phyloP scores from a whole-genome alignment of 2,113 vertebrate species.

The Climacteris rufus region DNA sequence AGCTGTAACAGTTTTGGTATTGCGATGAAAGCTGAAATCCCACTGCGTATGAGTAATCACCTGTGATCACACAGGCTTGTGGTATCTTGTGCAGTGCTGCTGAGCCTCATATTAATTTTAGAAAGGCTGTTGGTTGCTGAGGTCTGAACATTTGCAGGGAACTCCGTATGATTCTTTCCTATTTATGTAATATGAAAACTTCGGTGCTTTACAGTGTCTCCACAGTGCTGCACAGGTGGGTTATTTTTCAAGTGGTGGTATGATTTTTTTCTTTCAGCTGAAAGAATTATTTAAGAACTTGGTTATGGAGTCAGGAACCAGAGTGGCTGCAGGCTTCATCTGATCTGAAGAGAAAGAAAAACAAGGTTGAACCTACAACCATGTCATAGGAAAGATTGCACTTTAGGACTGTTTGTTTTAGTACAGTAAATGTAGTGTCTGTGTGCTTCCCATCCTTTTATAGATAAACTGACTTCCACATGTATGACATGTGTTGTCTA shows the following conservation, averaged over 20 bases:
- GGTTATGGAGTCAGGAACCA: not conserved
- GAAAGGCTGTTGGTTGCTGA: not conserved
- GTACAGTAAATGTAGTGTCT: not conserved
- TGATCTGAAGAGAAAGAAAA: not conserved
- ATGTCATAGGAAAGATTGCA: not conserved
- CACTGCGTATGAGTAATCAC: not conserved
- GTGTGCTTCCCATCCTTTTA: not conserved
- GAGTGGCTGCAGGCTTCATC: not conserved
- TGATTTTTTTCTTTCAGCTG: not conserved
- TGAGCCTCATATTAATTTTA: not conserved
- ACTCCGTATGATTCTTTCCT: not conserved
- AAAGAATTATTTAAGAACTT: not conserved
- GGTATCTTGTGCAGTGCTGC: conserved; percentile 17
- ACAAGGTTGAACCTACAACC: not conserved
- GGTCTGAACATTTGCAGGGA: not conserved
- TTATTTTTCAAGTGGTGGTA: not conserved
- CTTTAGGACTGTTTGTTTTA: not conserved
- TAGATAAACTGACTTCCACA: not conserved
- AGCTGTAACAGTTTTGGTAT: conserved; percentile 8
- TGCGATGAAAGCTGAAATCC: not conserved
- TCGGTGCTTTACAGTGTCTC: not conserved
- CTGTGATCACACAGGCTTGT: conserved; percentile 28
- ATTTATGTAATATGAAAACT: not conserved
- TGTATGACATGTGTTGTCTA: not conserved
- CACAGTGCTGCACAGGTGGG: not conserved